Evolutionary conservation across 2,888 invertebrate species (phyloP), one percentile per base, ranked within the genome.

Genomic region (Drosophila neoperkinsi): DNA sequence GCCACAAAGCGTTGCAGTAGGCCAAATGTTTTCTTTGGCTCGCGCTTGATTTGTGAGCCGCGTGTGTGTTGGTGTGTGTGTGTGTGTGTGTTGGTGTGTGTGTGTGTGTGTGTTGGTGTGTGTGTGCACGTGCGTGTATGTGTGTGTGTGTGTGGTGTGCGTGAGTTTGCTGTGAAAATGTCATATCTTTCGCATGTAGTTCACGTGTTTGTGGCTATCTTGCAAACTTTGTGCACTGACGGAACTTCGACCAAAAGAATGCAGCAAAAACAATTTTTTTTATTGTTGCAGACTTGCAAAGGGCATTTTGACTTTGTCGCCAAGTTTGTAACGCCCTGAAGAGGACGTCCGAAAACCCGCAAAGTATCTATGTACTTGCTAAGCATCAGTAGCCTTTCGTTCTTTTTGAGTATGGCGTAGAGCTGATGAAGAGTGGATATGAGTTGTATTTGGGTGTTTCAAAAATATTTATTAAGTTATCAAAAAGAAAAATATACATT

Each of bases 1-100:
- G 43, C 55, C 49, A 41, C 57, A 69, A 49, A 77, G 65, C 70
- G 69, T 61, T 67, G 61, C 58, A 50, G 53, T 61, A 53, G 60
- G 51, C 51, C 51, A 68, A 77, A 69, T 81, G 70, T 69, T 84
- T 74, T 83, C 60, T 63, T 73, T 83, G 59, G 64, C 59, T 50
- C 25, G 25, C 72, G 69, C 82, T 75, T 87, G 90, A 87, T 89
- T 84, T 87, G 89, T 87, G 74, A 61, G 62, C 52, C 41, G 50
- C 59, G 51, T 36, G 63, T 72, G 36, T 16, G 16, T 5, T 16
- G 25, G 13, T 46, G 49, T 41, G 63, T 72, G 34, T 16, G 21
- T 5, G 25, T 49, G 16, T 46, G 7, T 46, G 63, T 4, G 65
- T 28, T 0, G 0, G 21, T 21, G 21, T 21, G 21, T 21, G 0